Conservation (phyloP, 2,888 invertebrate species). For the Azorinus chamasolen region DNA sequence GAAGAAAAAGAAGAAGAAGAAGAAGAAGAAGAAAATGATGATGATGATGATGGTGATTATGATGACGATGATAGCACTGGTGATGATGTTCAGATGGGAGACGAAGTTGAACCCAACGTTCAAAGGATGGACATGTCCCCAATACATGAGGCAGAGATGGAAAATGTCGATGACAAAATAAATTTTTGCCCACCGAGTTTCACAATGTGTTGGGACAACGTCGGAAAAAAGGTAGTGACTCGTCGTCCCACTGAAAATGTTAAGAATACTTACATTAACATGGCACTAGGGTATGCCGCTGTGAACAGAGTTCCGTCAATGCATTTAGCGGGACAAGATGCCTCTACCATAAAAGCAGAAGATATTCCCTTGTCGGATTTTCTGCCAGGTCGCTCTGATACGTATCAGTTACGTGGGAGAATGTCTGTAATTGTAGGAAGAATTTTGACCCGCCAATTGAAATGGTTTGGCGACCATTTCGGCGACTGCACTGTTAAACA, state of each 20-base stretch:
- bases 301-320: conserved; percentile 23
- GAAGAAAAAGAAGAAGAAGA: neutral
- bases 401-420: conserved; percentile 1
- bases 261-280: conserved; percentile 30
- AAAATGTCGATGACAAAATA: too few species aligned
- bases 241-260: conserved; percentile 9
- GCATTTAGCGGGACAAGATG: neutral
- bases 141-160: too few species aligned
- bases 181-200: too few species aligned
- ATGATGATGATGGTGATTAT: too few species aligned
- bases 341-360: neutral
- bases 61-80: too few species aligned
- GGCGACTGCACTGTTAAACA: conserved; percentile 12
- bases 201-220: neutral
- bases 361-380: conserved; percentile 14
- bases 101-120: too few species aligned
- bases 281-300: conserved; percentile 38
- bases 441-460: conserved; percentile 25
- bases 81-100: too few species aligned
- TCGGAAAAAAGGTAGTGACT: conserved; percentile 19
- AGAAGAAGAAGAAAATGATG: neutral
- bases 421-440: conserved; percentile 34
- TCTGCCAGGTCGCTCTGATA: conserved; percentile 14
- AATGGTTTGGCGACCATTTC: conserved; percentile 42
- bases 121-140: too few species aligned